phyloP scores from a whole-genome alignment of 92 coral and sea anemone genomes.

The Actinernus sp. region DNA sequence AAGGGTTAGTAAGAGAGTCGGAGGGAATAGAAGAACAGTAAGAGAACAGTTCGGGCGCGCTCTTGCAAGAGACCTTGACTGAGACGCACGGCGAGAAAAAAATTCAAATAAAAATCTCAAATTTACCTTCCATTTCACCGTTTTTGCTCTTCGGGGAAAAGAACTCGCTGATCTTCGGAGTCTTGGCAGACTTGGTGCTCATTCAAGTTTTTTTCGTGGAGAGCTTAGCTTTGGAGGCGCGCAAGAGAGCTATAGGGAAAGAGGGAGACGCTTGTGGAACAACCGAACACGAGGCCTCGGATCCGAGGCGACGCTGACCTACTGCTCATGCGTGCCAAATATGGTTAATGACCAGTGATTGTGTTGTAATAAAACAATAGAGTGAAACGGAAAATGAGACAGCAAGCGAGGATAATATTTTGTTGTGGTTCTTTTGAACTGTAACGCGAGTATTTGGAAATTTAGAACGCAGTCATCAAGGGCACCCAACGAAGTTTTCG shows the following conservation, averaged over 20 bases:
- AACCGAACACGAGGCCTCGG: slow-evolving; percentile 94
- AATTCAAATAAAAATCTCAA: slow-evolving; percentile 36
- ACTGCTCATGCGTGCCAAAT: slow-evolving; percentile 83
- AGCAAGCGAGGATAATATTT: too few relatives aligned
- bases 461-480: too few relatives aligned
- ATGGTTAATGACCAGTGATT: too few relatives aligned
- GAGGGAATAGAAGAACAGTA: slow-evolving; percentile 75
- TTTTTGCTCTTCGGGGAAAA: slow-evolving; percentile 64
- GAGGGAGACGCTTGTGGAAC: slow-evolving; percentile 70
- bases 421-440: too few relatives aligned
- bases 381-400: too few relatives aligned
- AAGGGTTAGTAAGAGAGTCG: slow-evolving; percentile 60
- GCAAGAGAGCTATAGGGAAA: slow-evolving; percentile 42
- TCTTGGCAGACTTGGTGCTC: slow-evolving; percentile 62
- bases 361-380: too few relatives aligned
- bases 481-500: too few relatives aligned
- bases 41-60: slow-evolving; percentile 71
- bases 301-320: slow-evolving; percentile 54
- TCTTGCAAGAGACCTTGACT: slow-evolving; percentile 76
- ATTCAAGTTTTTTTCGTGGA: slow-evolving; percentile 36
- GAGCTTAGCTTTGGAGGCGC: slow-evolving; percentile 42
- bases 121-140: slow-evolving; percentile 91
- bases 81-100: slow-evolving; percentile 56
- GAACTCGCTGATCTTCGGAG: slow-evolving; percentile 61
- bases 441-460: too few relatives aligned